Conservation (phyloP, 2,797 vertebrate species). For the Gadopsis bispinosus region DNA sequence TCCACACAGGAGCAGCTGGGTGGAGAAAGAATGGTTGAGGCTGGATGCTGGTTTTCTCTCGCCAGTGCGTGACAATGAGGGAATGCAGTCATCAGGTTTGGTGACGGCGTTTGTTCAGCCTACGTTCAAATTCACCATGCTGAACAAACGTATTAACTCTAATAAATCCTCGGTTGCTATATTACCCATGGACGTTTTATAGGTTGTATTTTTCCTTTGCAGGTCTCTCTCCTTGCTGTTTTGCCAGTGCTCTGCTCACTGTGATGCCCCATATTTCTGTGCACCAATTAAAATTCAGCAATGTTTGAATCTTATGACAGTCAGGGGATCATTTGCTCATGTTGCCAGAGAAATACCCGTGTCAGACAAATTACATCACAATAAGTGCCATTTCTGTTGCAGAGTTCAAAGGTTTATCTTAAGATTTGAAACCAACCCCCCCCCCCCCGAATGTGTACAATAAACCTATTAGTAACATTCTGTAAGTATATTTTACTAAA, state of each 20-base stretch:
- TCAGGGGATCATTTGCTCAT: neutral
- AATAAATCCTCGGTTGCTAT: neutral
- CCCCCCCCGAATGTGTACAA: neutral
- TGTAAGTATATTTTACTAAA: neutral
- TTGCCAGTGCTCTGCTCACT: neutral
- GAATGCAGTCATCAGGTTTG: conserved; percentile 22
- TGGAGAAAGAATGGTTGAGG: conserved; percentile 28
- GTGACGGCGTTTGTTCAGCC: neutral
- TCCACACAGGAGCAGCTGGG: conserved; percentile 58
- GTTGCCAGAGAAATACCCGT: no score
- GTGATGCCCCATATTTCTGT: neutral
- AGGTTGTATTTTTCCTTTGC: neutral
- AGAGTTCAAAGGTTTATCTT: neutral
- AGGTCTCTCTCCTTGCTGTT: no score
- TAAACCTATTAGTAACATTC: neutral
- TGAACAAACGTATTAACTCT: neutral
- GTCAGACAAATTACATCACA: no score
- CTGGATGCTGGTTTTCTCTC: conserved; percentile 10
- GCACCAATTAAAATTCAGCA: neutral
- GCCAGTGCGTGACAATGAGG: conserved; percentile 7
- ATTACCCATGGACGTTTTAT: neutral
- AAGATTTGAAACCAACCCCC: neutral
- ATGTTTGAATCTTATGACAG: neutral
- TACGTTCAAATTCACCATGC: neutral
- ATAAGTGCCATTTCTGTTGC: no score